Evolutionary conservation across 2,888 invertebrate genomes (phyloP), one percentile per base, ranked within the genome.

Genomic region (Agrochola lychnidis): DNA sequence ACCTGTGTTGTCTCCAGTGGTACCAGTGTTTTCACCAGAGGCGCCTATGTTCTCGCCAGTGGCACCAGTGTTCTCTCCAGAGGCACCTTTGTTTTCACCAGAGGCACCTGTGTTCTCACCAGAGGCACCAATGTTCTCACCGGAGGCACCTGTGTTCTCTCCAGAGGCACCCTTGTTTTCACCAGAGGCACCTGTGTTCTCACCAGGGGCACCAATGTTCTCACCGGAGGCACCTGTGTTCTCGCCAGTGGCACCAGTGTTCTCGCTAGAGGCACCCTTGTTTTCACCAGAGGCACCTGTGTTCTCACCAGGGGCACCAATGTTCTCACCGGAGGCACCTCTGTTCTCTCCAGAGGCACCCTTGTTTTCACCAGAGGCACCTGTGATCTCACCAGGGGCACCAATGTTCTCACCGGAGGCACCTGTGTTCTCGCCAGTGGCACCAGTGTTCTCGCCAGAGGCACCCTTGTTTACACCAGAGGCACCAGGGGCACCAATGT

Each of bases 181-280:
- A 4, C 1, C 59, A 0, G 30, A 59, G 9, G 30, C 2, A 1
- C 9, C 19, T 16, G 3, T 25, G 3, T 14, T 57, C 2, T 6
- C 25, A 1, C 5, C 25, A 6, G 57, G 36, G 30, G 19, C 4
- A 0, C 1, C 16, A 0, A 0, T 59, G 4, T 19, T 9, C 3
- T 30, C 59, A 0, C 7, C 25, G 1, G 59, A 30, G 6, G 59
- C 16, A 1, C 30, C 59, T 4, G 6, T 30, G 9, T 30, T 30
- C 0, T 59, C 30, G 0, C 14, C 30, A 19, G 30, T 19, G 30
- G 9, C 19, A 30, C 30, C 30, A 0, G 9, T 30, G 9, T 61
- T 57, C 6, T 12, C 25, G 1, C 4, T 14, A 5, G 57, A 25
- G 0, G 57, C 4, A 0, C 2, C 57, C 0, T 0, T 25, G 57